Percentiles rank a stretch among this genome's conserved stretches.
phyloP scores from a whole-genome alignment of 1,140 invertebrate genomes.

The Euwallacea similis region DNA sequence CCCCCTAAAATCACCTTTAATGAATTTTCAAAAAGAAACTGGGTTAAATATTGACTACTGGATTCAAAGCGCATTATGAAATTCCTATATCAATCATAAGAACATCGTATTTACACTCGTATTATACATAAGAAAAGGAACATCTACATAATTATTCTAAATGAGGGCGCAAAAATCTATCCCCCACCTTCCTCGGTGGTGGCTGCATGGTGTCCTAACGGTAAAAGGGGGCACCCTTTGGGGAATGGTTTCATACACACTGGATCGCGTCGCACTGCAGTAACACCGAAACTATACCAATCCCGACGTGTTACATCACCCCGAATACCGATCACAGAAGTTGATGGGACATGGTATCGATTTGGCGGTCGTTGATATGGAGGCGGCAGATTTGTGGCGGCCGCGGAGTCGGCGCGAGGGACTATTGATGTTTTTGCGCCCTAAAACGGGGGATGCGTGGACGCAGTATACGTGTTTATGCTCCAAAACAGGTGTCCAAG shows the following conservation, averaged over 20 bases:
- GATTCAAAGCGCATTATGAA: too few relatives aligned
- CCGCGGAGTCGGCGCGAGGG: slow-evolving; percentile 14
- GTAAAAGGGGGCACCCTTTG: slow-evolving; percentile 6
- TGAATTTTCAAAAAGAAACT: too few relatives aligned
- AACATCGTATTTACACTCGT: too few relatives aligned
- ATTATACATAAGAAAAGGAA: too few relatives aligned
- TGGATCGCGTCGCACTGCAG: slow-evolving; percentile 19
- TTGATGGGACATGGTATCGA: slow-evolving; percentile 27
- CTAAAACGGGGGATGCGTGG: too few relatives aligned
- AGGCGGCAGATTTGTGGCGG: slow-evolving; percentile 31
- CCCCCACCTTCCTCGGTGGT: slow-evolving; percentile 72
- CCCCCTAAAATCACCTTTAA: too few relatives aligned
- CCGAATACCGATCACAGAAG: slow-evolving; percentile 11
- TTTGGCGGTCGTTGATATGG: slow-evolving; percentile 13
- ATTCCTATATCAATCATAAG: too few relatives aligned
- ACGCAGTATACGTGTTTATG: too few relatives aligned
- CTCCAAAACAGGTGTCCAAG: too few relatives aligned
- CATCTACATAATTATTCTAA: too few relatives aligned
- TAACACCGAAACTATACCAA: neutral
- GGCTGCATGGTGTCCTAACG: slow-evolving; percentile 63
- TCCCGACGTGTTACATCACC: slow-evolving; percentile 13
- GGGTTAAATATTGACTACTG: too few relatives aligned
- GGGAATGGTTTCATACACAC: slow-evolving; percentile 21
- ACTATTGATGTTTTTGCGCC: slow-evolving; percentile 27
- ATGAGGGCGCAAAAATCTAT: neutral